phyloP scores from a whole-genome alignment of 2,113 vertebrate genomes.

The Coregonus clupeaformis region DNA sequence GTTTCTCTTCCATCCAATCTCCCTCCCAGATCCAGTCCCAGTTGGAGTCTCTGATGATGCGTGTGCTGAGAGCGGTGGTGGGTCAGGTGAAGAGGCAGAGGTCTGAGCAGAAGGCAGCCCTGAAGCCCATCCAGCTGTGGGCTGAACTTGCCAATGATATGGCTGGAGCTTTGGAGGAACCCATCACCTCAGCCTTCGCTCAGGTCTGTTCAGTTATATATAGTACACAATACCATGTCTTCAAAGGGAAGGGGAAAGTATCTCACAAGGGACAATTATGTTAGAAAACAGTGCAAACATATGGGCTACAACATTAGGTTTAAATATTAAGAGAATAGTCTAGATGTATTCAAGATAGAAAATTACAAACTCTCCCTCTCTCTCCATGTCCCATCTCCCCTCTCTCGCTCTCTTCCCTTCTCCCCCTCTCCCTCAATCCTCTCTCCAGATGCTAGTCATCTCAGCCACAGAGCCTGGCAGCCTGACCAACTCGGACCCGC shows the following conservation, averaged over 20 bases:
- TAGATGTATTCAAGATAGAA: too few relatives aligned
- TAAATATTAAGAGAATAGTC: too few relatives aligned
- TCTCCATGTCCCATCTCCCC: not conserved
- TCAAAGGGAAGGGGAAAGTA: too few relatives aligned
- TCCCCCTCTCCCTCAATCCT: not conserved
- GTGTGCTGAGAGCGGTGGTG: constrained; percentile 34
- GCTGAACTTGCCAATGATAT: constrained; percentile 48
- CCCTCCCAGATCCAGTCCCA: constrained; percentile 53
- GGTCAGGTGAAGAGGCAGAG: constrained; percentile 26
- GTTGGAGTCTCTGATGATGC: constrained; percentile 58
- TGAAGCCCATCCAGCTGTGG: constrained; percentile 67
- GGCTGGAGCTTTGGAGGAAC: constrained; percentile 47
- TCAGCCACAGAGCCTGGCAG: constrained; percentile 68
- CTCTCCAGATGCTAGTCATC: constrained; percentile 65
- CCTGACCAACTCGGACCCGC: constrained; percentile 55
- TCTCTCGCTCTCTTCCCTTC: not conserved
- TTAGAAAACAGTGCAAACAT: too few relatives aligned
- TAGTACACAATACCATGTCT: not conserved
- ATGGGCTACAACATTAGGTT: too few relatives aligned
- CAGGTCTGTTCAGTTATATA: constrained; percentile 51
- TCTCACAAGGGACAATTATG: too few relatives aligned
- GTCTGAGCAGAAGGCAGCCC: constrained; percentile 27
- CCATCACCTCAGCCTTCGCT: constrained; percentile 62
- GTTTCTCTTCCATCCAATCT: not conserved
- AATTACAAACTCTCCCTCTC: not conserved